phyloP scores from a whole-genome alignment of 2,113 vertebrate species.

The Hippocampus guttulatus region DNA sequence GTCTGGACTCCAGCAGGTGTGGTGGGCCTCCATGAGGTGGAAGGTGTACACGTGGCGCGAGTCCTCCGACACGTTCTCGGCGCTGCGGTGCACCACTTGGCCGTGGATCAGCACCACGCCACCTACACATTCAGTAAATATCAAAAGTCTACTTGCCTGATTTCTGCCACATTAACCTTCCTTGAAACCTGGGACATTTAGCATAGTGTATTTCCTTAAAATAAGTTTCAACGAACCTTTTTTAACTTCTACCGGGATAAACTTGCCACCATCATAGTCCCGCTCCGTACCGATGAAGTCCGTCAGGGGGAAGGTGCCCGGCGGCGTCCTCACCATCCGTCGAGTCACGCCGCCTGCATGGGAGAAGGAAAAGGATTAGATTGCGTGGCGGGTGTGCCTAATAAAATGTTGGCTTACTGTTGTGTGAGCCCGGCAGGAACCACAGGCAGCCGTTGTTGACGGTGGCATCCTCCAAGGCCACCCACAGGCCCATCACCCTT shows the following conservation, averaged over 20 bases:
- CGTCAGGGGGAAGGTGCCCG: conserved; percentile 69
- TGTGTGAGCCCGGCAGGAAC: conserved; percentile 93
- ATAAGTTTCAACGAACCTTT: conserved; percentile 73
- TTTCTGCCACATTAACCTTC: too few relatives aligned
- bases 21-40: conserved; percentile 87
- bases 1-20: conserved; percentile 82
- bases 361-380: too few relatives aligned
- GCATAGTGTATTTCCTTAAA: too few relatives aligned
- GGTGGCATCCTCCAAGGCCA: conserved; percentile 85
- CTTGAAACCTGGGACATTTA: too few relatives aligned
- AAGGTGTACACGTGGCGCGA: conserved; percentile 89
- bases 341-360: conserved; percentile 77
- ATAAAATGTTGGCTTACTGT: conserved; percentile 63
- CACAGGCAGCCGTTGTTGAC: conserved; percentile 87
- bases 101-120: conserved; percentile 86
- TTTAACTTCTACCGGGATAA: conserved; percentile 75
- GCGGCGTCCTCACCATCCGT: conserved; percentile 80
- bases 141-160: neutral
- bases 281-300: conserved; percentile 80
- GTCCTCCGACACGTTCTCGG: conserved; percentile 74
- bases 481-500: conserved; percentile 85
- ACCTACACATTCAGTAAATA: conserved; percentile 64
- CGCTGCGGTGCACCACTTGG: conserved; percentile 90
- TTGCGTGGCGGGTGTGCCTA: neutral
- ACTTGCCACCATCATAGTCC: conserved; percentile 65